A percentile compares a stretch with the other conserved stretches of the same genome.
These are phyloP conservation scores for Microtus oregoni DNA, from an alignment of 2,113 vertebrate species.

Conservation along the genomic window DNA sequence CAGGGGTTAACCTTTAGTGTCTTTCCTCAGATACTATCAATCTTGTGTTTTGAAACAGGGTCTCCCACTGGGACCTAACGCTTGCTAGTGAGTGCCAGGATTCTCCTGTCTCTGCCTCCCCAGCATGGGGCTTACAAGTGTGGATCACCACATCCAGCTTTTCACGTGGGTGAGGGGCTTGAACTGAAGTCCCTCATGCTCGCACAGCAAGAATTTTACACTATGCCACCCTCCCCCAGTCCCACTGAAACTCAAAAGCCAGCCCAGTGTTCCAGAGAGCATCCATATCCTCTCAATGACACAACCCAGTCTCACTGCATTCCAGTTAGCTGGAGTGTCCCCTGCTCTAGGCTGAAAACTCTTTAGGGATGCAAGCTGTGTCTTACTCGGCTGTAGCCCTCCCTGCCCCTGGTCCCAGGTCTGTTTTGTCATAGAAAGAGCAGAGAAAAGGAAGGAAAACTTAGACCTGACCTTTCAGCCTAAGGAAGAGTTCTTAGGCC, in stretches of 20 bases:
- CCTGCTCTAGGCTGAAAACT: neutral
- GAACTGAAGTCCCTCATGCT: neutral
- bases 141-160: neutral
- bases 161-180: too few relatives aligned
- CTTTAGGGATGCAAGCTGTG: neutral
- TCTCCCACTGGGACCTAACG: neutral
- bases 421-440: neutral
- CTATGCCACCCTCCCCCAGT: neutral
- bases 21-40: neutral
- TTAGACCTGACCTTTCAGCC: neutral
- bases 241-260: neutral
- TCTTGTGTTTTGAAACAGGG: neutral
- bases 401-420: neutral
- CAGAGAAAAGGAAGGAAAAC: neutral
- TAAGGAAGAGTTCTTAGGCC: neutral
- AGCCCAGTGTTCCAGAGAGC: neutral
- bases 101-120: neutral
- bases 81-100: neutral
- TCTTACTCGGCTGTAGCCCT: too few relatives aligned
- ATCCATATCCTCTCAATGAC: accelerated
- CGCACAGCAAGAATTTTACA: neutral
- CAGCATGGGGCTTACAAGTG: neutral
- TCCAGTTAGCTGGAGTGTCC: neutral
- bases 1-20: neutral
- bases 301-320: neutral